Evolutionary conservation across 2,797 vertebrate species (phyloP).

Genomic region (Sebastes reedi): DNA sequence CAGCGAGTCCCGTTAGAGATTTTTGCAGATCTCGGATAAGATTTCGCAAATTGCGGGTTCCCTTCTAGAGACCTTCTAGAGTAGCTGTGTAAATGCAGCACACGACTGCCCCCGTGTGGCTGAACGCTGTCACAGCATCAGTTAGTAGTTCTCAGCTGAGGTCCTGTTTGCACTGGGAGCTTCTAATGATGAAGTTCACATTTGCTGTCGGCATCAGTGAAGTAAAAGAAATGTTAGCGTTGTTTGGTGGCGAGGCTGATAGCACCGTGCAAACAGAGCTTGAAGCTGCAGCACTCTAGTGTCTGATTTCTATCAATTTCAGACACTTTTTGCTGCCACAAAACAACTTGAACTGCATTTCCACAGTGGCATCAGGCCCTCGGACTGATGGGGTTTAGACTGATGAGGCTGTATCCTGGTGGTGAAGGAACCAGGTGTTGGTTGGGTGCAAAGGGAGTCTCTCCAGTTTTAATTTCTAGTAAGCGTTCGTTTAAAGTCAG

Average conservation of each 20-base stretch:
- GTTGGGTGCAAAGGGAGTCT: not conserved
- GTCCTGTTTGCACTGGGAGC: not conserved
- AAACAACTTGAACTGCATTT: not conserved
- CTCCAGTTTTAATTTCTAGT: not conserved
- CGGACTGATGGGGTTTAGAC: not conserved
- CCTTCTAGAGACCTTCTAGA: not conserved
- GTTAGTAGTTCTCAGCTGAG: not conserved
- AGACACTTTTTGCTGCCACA: not conserved
- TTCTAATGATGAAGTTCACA: not conserved
- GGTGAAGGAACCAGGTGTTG: not conserved
- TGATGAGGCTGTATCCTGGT: not conserved
- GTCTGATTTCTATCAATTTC: slow-evolving; percentile 5
- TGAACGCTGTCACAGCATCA: not conserved
- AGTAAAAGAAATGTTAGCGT: not conserved
- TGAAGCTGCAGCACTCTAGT: not conserved
- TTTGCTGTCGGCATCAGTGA: not conserved
- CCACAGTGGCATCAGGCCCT: not conserved
- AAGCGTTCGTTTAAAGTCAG: not conserved
- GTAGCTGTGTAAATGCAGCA: not conserved
- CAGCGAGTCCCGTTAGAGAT: no score
- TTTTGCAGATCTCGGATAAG: no score
- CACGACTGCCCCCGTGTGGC: slow-evolving; percentile 26
- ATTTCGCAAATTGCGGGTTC: no score
- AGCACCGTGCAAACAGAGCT: not conserved
- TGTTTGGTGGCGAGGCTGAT: not conserved